Conservation (phyloP, 2,888 invertebrate genomes). For the Theristus sp. region DNA sequence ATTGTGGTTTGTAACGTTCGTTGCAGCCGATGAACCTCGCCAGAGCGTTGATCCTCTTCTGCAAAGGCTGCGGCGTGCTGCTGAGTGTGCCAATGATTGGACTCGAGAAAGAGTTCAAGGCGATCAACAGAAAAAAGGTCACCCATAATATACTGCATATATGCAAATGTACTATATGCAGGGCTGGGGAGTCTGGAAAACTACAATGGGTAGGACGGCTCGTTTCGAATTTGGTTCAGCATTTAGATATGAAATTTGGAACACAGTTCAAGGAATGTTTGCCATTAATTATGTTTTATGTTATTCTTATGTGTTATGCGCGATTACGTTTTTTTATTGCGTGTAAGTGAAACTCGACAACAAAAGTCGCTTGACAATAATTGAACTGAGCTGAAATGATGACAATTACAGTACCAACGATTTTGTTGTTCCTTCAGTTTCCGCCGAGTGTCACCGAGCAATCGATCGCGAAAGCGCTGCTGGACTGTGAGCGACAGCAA, state of each 20-base stretch:
- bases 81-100: constrained; percentile 7
- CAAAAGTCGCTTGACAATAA: no score
- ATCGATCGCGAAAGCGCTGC: background rate
- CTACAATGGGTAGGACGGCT: no score
- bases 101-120: constrained; percentile 6
- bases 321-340: no score
- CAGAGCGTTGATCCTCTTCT: constrained; percentile 60
- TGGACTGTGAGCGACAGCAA: background rate
- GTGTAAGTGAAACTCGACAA: no score
- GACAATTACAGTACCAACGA: background rate
- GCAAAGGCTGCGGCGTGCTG: constrained; percentile 43
- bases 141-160: no score
- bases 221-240: no score
- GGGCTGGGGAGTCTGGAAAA: no score
- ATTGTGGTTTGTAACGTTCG: no score
- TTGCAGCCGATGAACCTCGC: constrained; percentile 59
- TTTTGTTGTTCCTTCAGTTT: background rate
- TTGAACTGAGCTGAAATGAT: background rate
- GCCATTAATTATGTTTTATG: background rate
- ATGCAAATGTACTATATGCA: no score
- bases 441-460: background rate
- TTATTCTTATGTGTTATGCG: no score
- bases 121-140: background rate
- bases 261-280: no score
- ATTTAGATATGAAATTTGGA: no score